Percentiles rank a stretch among this genome's conserved stretches.
Conservation (phyloP, 1,140 invertebrate species). For the Laupala kohalensis region DNA sequence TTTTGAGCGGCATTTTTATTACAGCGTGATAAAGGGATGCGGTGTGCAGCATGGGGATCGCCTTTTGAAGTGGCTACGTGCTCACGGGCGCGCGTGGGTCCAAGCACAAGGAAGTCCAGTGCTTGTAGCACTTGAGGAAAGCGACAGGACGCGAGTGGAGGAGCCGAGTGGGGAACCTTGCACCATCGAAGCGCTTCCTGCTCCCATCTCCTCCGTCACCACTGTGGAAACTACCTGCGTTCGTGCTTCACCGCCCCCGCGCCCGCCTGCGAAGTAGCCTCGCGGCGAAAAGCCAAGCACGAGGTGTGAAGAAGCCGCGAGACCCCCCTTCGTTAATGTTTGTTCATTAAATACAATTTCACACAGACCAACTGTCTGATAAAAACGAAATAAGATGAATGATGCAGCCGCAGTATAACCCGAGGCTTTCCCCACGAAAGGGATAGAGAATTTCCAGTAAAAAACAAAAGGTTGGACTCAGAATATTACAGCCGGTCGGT, state of each 20-base stretch:
- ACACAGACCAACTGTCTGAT: background rate
- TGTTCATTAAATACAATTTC: slow-evolving; percentile 15
- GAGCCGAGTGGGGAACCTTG: background rate
- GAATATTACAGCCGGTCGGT: no score
- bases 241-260: background rate
- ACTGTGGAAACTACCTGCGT: background rate
- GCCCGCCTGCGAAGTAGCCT: no score
- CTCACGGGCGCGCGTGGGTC: no score
- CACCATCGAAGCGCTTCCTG: background rate
- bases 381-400: background rate
- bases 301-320: slow-evolving; percentile 1
- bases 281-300: background rate
- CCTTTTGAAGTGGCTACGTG: background rate
- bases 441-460: no score
- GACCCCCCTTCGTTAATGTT: slow-evolving; percentile 4
- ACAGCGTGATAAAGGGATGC: no score
- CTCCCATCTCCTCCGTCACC: no score
- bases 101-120: no score
- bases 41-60: background rate
- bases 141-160: background rate
- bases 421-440: background rate
- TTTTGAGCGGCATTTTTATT: background rate
- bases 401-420: background rate
- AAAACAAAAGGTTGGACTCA: background rate
- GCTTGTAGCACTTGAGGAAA: no score